Base-by-base conservation (phyloP, 2,113 vertebrate genomes). In the Scytalopus superciliaris region DNA sequence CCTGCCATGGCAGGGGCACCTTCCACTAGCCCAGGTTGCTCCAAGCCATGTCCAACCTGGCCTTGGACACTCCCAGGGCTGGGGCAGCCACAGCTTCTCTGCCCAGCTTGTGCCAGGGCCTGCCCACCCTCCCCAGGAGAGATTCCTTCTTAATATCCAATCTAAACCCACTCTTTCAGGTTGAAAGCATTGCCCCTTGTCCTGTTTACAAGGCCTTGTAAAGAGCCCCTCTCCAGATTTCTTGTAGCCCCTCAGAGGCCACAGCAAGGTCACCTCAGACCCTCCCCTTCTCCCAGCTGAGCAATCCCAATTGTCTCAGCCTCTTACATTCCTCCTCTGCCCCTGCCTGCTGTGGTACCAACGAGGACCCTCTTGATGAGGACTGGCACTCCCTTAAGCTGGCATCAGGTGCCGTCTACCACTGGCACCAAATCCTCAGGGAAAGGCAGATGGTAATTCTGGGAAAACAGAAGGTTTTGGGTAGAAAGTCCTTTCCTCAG, bases 41-140 rank as follows among this genome's bases (percentile, higher is more conserved):
- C 49, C 39, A 53, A 60, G 53, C 16, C 8, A 19, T 0, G 0
- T 75, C 69, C 35, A 69, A 0, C 9, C 70, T 49, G 63, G 5
- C 17, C 63, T 33, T 69, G 79, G 0, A 9, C 79, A 42, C 6
- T 56, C 4, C 30, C 72, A 63, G 47, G 30, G 63, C 40, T 49
- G 47, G 30, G 4, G 40, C 63, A 76, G 11, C 70, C 62, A 68
- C 70, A 83, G 30, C 47, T 69, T 4, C 55, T 27, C 55, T 69
- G 63, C 13, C 13, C 7, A 69, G 0, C 14, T 16, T 69, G 22
- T 49, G 56, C 49, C 87, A 77, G 49, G 12, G 31, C 10, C 35
- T 56, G 9, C 1, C 2, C 63, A 37, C 18, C 2, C 18, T 7
- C 49, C 23, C 1, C 5, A 40, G 14, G 25, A 33, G 7, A 14